Conservation (phyloP, 2,113 vertebrate genomes). For the Corythornis madagascariensis region DNA sequence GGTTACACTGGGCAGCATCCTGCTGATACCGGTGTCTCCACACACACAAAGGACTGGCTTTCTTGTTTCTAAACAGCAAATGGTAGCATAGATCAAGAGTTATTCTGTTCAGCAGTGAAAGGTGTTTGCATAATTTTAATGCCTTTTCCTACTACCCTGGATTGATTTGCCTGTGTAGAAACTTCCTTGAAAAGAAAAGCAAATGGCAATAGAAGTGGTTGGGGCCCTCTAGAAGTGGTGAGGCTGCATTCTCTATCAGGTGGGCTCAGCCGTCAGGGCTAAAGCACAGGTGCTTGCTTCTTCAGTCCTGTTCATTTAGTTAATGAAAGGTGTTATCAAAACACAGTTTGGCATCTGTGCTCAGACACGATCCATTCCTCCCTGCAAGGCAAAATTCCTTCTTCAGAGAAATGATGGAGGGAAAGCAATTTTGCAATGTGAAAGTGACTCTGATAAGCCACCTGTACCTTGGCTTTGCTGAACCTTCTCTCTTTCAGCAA, state of each 20-base stretch:
- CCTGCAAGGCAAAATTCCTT: not conserved
- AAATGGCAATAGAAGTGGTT: not conserved
- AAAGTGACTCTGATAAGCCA: not conserved
- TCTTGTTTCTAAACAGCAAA: not conserved
- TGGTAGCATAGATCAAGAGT: not conserved
- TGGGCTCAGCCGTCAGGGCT: not conserved
- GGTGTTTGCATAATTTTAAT: not conserved
- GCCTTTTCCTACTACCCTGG: not conserved
- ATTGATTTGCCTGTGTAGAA: not conserved
- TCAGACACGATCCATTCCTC: not conserved
- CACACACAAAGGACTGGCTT: not conserved
- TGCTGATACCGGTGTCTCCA: rapidly evolving
- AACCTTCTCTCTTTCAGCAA: not conserved
- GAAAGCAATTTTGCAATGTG: not conserved
- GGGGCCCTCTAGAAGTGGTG: not conserved
- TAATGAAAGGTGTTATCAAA: not conserved
- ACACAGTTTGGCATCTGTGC: not conserved
- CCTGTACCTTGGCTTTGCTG: not conserved
- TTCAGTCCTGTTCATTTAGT: not conserved
- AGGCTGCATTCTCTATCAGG: not conserved
- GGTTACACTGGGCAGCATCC: not conserved
- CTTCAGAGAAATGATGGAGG: not conserved
- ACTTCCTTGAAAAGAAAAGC: not conserved
- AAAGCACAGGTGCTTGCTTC: not conserved
- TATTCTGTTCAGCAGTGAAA: not conserved